Evolutionary conservation across 2,888 invertebrate species (phyloP).

Genomic region (Scaptomyza caliginosa): DNA sequence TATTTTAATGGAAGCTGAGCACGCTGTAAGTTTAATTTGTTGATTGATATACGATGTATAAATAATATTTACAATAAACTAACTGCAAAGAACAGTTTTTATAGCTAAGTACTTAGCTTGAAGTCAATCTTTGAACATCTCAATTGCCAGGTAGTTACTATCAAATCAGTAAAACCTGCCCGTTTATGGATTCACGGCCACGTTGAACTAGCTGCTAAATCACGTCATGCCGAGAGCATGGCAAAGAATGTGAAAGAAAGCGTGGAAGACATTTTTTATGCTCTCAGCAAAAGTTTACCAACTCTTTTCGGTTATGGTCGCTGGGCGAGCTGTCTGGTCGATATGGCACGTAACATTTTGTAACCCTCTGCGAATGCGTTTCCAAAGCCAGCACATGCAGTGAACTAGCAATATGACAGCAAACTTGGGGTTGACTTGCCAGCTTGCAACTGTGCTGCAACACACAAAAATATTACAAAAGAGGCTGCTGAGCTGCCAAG

Average conservation of each 20-base stretch:
- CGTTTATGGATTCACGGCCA: conserved; percentile 56
- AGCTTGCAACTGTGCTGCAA: conserved; percentile 51
- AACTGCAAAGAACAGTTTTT: not conserved
- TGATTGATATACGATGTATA: not conserved
- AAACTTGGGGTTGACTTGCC: conserved; percentile 6
- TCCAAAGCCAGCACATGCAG: conserved; percentile 56
- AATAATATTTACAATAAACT: not conserved
- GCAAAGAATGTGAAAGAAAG: conserved; percentile 15
- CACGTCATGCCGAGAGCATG: conserved; percentile 51
- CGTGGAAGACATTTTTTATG: conserved; percentile 25
- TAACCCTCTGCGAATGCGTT: conserved; percentile 56
- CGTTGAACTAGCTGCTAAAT: conserved; percentile 64
- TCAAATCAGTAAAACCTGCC: not conserved
- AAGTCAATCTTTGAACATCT: conserved; percentile 8
- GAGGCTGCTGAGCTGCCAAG: conserved; percentile 46
- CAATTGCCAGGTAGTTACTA: not conserved
- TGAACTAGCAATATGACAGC: conserved; percentile 38
- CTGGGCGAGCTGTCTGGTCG: conserved; percentile 15
- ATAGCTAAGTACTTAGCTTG: not conserved
- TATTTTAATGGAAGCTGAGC: not conserved
- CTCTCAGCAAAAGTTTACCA: conserved; percentile 46
- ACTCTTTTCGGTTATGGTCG: conserved; percentile 29
- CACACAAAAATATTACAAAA: conserved; percentile 54
- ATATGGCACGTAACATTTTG: conserved; percentile 64
- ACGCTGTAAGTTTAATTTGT: not conserved